Percentiles rank a stretch among this genome's conserved stretches.
phyloP scores from a whole-genome alignment of 1,140 invertebrate genomes.

The Leucophenga varia region DNA sequence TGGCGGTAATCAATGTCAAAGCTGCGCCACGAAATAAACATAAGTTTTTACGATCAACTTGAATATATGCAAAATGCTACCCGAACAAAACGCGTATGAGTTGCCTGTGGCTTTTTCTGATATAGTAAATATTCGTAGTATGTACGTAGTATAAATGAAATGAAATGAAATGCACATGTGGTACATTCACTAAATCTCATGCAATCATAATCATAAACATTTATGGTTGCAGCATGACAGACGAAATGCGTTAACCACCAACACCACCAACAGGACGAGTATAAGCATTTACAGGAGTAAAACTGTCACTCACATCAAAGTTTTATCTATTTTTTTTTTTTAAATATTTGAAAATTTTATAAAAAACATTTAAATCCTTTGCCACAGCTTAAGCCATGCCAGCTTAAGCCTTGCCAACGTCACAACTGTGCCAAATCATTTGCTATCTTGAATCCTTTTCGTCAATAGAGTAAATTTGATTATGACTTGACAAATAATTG shows the following conservation, averaged over 20 bases:
- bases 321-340: too few species aligned
- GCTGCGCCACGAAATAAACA: constrained; percentile 53
- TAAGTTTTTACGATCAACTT: constrained; percentile 41
- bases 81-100: too few species aligned
- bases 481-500: constrained; percentile 54
- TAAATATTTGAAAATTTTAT: too few species aligned
- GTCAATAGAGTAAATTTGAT: constrained; percentile 33
- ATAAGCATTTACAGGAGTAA: too few species aligned
- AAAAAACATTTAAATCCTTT: constrained; percentile 38
- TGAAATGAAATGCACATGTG: too few species aligned
- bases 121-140: constrained; percentile 13
- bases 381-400: background rate
- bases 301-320: too few species aligned
- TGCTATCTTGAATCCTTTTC: constrained; percentile 7
- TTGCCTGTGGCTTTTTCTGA: constrained; percentile 36
- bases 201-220: constrained; percentile 51
- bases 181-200: constrained; percentile 48
- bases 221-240: constrained; percentile 38
- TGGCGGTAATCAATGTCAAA: constrained; percentile 22
- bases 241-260: too few species aligned
- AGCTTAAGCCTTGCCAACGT: constrained; percentile 23
- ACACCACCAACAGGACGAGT: background rate
- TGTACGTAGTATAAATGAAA: constrained; percentile 31
- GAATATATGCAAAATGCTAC: too few species aligned
- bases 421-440: constrained; percentile 45